phyloP scores from a whole-genome alignment of 2,113 vertebrate species.

The Suncus etruscus region DNA sequence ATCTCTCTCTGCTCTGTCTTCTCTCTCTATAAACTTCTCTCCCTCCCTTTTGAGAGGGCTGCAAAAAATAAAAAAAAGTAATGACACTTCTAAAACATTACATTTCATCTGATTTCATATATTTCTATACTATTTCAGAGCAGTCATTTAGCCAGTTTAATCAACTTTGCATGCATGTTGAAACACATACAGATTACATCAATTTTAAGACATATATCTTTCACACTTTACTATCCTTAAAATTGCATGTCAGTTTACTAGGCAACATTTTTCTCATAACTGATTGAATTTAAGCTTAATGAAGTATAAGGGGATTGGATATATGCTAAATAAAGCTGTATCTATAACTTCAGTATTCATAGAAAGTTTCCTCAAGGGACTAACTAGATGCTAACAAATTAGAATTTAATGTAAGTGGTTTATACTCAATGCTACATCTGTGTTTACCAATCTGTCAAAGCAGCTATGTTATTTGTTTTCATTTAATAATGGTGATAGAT shows the following conservation, averaged over 20 bases:
- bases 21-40: neutral
- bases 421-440: slow-evolving; percentile 39
- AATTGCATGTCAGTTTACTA: slow-evolving; percentile 2
- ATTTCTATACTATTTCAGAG: slow-evolving; percentile 37
- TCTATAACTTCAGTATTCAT: slow-evolving; percentile 47
- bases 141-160: neutral
- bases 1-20: too few relatives aligned
- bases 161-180: slow-evolving; percentile 18
- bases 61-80: slow-evolving; percentile 19
- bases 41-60: too few relatives aligned
- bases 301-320: slow-evolving; percentile 27
- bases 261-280: slow-evolving; percentile 11
- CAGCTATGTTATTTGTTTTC: neutral
- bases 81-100: neutral
- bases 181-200: slow-evolving; percentile 2
- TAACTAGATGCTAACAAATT: slow-evolving; percentile 47
- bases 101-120: neutral
- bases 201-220: neutral
- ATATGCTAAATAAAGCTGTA: slow-evolving; percentile 33
- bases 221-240: slow-evolving; percentile 30
- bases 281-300: slow-evolving; percentile 51
- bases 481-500: slow-evolving; percentile 7
- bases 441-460: slow-evolving; percentile 48
- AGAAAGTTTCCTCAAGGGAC: slow-evolving; percentile 32
- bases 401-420: slow-evolving; percentile 34